A percentile compares a stretch with the other conserved stretches of the same genome.
phyloP scores from a whole-genome alignment of 1,140 invertebrate genomes.

The Procambarus virginalis region DNA sequence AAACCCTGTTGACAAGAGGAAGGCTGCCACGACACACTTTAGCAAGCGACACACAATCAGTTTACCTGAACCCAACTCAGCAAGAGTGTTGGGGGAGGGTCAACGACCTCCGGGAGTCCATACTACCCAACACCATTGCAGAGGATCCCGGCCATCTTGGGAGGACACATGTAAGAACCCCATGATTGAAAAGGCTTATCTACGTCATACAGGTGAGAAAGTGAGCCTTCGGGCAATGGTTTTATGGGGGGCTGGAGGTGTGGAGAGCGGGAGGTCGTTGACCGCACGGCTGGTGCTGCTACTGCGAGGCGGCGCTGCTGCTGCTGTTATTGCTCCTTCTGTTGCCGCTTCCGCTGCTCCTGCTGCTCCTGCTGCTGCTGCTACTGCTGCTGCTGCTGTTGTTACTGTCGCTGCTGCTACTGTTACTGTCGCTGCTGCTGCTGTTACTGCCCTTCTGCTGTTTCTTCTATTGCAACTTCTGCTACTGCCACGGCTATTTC shows the following conservation, averaged over 20 bases:
- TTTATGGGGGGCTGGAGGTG: slow-evolving; percentile 20
- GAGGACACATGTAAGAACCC: slow-evolving; percentile 38
- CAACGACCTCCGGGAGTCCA: slow-evolving; percentile 15
- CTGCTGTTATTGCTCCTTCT: background rate
- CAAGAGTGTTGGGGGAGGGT: background rate
- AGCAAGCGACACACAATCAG: background rate
- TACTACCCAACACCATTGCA: background rate
- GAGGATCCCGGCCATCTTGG: background rate
- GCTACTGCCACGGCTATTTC: background rate
- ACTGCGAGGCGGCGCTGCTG: background rate
- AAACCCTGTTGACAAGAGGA: background rate
- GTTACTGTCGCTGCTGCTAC: background rate
- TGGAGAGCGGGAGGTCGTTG: slow-evolving; percentile 38
- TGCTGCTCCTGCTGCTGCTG: background rate
- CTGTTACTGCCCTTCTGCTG: background rate
- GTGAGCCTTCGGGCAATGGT: slow-evolving; percentile 24
- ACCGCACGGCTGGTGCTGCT: background rate
- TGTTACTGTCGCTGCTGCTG: background rate
- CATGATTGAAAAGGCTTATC: slow-evolving; percentile 42
- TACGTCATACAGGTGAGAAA: slow-evolving; percentile 42
- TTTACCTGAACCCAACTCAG: background rate
- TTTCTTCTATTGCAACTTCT: background rate
- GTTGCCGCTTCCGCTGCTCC: background rate
- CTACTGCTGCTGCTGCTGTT: background rate
- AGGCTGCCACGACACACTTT: background rate